phyloP scores from a whole-genome alignment of 2,113 vertebrate genomes.

The Alosa alosa region DNA sequence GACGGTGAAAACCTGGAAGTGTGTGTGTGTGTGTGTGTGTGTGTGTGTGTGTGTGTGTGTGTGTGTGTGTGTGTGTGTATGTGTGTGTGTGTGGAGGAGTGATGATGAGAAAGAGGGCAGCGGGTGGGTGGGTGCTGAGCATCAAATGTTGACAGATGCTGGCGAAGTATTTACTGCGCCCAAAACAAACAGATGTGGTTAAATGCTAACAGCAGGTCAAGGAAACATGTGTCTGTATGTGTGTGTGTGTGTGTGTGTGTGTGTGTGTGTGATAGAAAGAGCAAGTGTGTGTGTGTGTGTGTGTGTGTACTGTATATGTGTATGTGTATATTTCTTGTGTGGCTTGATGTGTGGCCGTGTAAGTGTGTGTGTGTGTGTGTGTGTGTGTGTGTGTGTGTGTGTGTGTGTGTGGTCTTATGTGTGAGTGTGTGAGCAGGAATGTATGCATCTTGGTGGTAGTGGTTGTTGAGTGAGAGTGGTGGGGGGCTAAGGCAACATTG shows the following conservation, averaged over 20 bases:
- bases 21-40: constrained; percentile 1
- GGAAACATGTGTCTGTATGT: neutral
- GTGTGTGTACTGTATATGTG: neutral
- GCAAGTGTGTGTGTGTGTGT: no score
- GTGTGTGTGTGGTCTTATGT: neutral
- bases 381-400: neutral
- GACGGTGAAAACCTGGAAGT: neutral
- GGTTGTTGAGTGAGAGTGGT: constrained; percentile 32
- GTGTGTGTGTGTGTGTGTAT: neutral
- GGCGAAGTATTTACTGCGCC: constrained; percentile 4
- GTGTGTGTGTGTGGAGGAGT: neutral
- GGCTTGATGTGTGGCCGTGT: no score
- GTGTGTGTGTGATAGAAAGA: neutral
- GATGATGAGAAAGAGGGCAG: neutral
- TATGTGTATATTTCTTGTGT: neutral
- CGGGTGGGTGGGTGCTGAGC: neutral
- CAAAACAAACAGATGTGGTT: constrained; percentile 14
- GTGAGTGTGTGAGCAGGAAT: neutral
- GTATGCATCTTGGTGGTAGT: constrained; percentile 55
- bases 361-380: neutral
- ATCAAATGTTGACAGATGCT: neutral
- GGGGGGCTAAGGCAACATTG: neutral
- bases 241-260: neutral
- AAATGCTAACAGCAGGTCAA: constrained; percentile 6
- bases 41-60: neutral